A percentile compares a stretch with the other conserved stretches of the same genome.
These are phyloP conservation scores for Ophion costatus DNA, from an alignment of 2,888 invertebrate genomes.

Conservation along the genomic window DNA sequence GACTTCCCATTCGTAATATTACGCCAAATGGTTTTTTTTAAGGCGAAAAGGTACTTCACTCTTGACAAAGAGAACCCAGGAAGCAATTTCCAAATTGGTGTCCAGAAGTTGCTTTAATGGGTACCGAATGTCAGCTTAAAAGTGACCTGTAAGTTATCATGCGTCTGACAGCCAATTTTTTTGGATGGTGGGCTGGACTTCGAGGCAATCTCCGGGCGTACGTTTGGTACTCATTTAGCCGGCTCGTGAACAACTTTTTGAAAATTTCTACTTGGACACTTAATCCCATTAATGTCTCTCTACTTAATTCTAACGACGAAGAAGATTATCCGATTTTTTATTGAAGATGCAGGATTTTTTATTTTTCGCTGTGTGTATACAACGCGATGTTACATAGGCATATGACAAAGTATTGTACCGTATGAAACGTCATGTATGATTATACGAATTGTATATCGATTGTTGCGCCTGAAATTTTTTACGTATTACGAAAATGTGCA, in stretches of 20 bases:
- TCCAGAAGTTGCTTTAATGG: no score
- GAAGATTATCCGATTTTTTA: background rate
- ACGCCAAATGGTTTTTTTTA: background rate
- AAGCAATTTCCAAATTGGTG: no score
- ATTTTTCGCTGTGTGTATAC: slow-evolving; percentile 23
- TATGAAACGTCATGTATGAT: background rate
- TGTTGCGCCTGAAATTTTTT: background rate
- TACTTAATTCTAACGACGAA: background rate
- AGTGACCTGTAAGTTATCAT: no score
- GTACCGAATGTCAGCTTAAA: no score
- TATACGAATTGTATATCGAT: background rate
- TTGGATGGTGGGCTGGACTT: no score
- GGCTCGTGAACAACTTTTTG: no score
- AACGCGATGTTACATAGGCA: slow-evolving; percentile 9
- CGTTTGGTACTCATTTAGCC: no score
- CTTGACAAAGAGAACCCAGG: background rate
- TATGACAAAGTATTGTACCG: background rate
- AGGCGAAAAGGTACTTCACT: background rate
- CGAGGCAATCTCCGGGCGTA: no score
- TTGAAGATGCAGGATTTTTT: background rate
- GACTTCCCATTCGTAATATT: background rate
- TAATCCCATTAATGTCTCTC: background rate
- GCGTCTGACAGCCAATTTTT: no score
- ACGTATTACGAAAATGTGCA: background rate
- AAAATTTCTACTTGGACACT: background rate